Evolutionary conservation across 2,888 invertebrate genomes (phyloP), one percentile per base, ranked within the genome.

Genomic region (Andricus curvator): DNA sequence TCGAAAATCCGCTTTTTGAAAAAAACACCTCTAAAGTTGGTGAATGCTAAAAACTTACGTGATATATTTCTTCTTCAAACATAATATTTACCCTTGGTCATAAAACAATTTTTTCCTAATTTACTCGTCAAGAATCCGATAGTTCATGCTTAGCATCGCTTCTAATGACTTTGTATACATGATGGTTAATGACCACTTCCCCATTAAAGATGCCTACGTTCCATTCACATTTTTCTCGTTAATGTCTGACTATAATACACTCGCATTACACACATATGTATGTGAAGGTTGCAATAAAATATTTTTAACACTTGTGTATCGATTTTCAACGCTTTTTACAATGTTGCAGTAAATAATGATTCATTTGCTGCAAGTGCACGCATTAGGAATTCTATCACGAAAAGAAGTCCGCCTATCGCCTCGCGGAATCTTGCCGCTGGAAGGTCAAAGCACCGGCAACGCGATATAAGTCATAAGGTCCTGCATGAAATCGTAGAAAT

Each of bases 401-500:
- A 65, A 33, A 65, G 65, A 65, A 37, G 20, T 37, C 33, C 56
- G n/a, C 33, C n/a, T 74, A 74, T 74, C 56, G 13, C 33, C 56
- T 60, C 56, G 37, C 22, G n/a, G 37, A 74, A 74, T 74, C 74
- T 74, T 17, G 56, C 56, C 33, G 33, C 29, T 74, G 51, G 74
- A 74, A 74, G 74, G 74, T 74, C 74, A 74, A 74, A 56, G 74
- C 51, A 74, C 51, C 33, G 74, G 56, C 74, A 74, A 74, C 33
- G 56, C 74, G 33, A 60, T 60, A 37, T 56, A 60, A 74, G 51
- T 74, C 78, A 82, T 81, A 80, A 80, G 83, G 81, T 83, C 82
- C 81, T 81, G 84, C 79, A 82, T 84, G 81, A 84, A 84, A 82
- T 82, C 78, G 83, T 80, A 77, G 86, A 87, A 86, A 88, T 89